Evolutionary conservation across 2,888 invertebrate genomes (phyloP), one percentile per base, ranked within the genome.

Genomic region (Volucella inflata): DNA sequence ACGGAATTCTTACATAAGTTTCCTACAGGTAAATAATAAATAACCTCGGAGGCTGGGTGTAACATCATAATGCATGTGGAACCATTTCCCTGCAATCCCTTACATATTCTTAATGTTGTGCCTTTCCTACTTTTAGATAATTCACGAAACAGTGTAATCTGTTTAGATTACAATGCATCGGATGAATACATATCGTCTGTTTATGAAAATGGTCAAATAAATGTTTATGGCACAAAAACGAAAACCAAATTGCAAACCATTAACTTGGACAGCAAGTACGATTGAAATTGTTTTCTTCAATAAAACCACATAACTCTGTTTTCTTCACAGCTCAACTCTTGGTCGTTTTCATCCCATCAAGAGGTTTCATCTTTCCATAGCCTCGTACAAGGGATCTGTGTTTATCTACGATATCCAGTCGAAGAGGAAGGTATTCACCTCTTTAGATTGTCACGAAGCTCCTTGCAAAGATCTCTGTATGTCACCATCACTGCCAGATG

Each of bases 161-260:
- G 88, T 77, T 87, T 92, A 76, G 92, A 92, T 78, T 92, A 90
- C 64, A 92, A 91, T 84, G 89, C 89, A 8, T 90, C 90, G 0
- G 91, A 92, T 87, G 92, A 92, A 70, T 91, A 91, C 64, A 89
- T 92, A 59, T 89, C 91, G 0, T 90, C 91, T 0, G 91, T 92
- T 8, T 89, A 90, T 44, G 92, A 92, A 72, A 90, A 88, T 80
- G 92, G 92, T 9, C 78, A 85, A 30, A 90, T 92, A 4, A 91
- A 90, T 57, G 88, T 92, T 4, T 91, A 90, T 81, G 91, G 92
- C 11, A 90, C 89, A 2, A 91, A 90, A 70, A 92, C 92, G 1
- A 90, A 89, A 68, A 89, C 89, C 2, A 92, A 90, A 87, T 84
- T 90, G 1, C 91, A 92, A 53, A 89, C 90, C 0, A 78, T 92